Evolutionary conservation across 2,797 vertebrate species (phyloP).

Genomic region (Molothrus aeneus): DNA sequence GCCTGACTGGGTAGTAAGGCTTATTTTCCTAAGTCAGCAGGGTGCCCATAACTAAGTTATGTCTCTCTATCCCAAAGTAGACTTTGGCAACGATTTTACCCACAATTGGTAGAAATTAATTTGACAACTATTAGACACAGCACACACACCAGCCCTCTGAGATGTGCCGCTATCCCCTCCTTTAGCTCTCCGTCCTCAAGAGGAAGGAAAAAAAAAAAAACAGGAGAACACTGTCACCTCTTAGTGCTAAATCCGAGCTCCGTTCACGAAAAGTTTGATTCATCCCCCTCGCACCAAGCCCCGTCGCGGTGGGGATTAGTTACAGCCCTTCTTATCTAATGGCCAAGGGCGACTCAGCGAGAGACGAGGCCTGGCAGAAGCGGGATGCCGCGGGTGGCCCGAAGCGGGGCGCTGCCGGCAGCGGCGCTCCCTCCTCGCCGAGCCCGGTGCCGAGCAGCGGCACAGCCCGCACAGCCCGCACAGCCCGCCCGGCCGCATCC

Average conservation of each 20-base stretch:
- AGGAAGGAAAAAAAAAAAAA: too few species aligned
- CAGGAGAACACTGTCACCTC: background rate
- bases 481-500: too few species aligned
- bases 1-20: constrained; percentile 85
- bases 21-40: constrained; percentile 88
- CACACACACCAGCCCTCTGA: constrained; percentile 4
- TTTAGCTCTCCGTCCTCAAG: background rate
- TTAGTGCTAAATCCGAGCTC: background rate
- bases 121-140: constrained; percentile 77
- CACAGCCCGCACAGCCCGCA: background rate
- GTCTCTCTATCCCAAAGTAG: constrained; percentile 84
- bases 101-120: constrained; percentile 87
- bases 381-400: background rate
- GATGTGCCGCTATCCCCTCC: background rate
- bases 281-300: too few species aligned
- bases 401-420: accelerated
- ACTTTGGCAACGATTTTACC: constrained; percentile 86
- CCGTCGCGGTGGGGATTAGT: background rate
- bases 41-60: constrained; percentile 82
- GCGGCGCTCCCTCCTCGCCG: too few species aligned
- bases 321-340: background rate
- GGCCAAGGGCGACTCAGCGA: background rate
- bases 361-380: background rate
- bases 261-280: background rate
- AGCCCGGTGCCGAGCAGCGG: background rate